Base-by-base conservation (phyloP, 2,113 vertebrate species). In the Lophura nycthemera region DNA sequence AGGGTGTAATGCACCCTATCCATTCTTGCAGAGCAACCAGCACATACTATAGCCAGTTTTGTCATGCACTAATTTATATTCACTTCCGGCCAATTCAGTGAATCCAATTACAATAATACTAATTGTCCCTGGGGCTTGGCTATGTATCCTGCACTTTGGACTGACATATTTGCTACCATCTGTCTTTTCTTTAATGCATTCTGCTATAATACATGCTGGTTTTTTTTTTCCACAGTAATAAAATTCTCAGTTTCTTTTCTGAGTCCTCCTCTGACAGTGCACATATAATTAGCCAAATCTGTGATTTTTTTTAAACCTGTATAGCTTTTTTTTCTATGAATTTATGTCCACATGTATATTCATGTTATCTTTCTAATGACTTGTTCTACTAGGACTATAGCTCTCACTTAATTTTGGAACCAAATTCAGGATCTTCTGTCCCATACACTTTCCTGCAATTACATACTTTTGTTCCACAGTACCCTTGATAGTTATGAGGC, bases 51-150 rank as follows among this genome's bases (percentile, higher is more conserved):
- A 63, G 24, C 52, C 27, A 5, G 8, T 45, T 85, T 67, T 73
- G 32, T 63, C 36, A 67, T 34, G 27, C 32, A 18, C 42, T 86
- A n/a, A 72, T 82, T 73, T 86, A 52, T 77, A 34, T 17, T 72
- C 42, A 50, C 47, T 88, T 73, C 38, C 0, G 2, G 54, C 42
- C 36, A 77, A 59, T 77, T 89, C 47, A 57, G 59, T 83, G 76
- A 92, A 89, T 85, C 24, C 15, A 92, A 45, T 94, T 91, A 79
- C n/a, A 66, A 11, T 59, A 61, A 76, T 43, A 48, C 17, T 89
- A 79, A 91, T 59, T 85, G 30, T 89, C 19, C 29, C 45, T 29
- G 12, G 30, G 78, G 17, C 47, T 70, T 54, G 54, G 71, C 63
- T 45, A 42, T 24, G 43, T 82, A 69, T 69, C 48, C 71, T 76